These are phyloP conservation scores for Drosophila teissieri DNA, from an alignment of 1,140 invertebrate genomes.

Conservation along the genomic window DNA sequence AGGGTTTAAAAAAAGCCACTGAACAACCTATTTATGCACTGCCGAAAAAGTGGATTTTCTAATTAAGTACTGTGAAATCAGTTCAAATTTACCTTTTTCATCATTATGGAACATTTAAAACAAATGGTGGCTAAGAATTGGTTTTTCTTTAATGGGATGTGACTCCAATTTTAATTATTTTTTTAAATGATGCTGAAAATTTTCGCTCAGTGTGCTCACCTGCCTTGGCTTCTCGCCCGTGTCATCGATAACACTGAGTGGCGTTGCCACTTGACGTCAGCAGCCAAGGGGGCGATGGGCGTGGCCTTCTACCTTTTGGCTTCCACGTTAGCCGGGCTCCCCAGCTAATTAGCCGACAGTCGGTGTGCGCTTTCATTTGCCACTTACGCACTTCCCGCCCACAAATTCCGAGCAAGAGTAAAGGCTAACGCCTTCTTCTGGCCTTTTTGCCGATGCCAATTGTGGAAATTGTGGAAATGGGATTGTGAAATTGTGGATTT, in stretches of 20 bases:
- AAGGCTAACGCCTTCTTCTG: constrained; percentile 17
- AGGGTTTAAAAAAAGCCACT: constrained; percentile 19
- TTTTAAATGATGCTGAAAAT: too few relatives aligned
- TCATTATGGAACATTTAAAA: too few relatives aligned
- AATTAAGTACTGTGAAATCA: too few relatives aligned
- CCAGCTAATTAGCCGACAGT: constrained; percentile 60
- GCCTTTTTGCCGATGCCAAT: constrained; percentile 13
- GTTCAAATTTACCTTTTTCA: too few relatives aligned
- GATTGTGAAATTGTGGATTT: constrained; percentile 5
- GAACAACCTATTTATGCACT: constrained; percentile 21
- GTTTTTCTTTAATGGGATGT: too few relatives aligned
- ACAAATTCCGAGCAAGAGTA: constrained; percentile 38
- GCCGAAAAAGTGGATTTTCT: background rate
- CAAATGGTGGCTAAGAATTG: too few relatives aligned
- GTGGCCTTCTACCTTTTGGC: constrained; percentile 50
- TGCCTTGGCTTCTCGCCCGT: constrained; percentile 31
- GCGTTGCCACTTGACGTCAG: constrained; percentile 55
- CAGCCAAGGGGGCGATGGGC: constrained; percentile 18
- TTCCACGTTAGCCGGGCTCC: constrained; percentile 21
- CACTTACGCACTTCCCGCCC: constrained; percentile 62
- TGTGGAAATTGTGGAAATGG: constrained; percentile 3
- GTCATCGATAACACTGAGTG: constrained; percentile 46
- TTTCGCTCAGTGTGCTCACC: constrained; percentile 23
- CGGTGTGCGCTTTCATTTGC: constrained; percentile 24
- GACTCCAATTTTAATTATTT: too few relatives aligned